These are phyloP conservation scores for Echinarachnius parma DNA, from an alignment of 53 echinoderm and acorn worm genomes.

Conservation along the genomic window DNA sequence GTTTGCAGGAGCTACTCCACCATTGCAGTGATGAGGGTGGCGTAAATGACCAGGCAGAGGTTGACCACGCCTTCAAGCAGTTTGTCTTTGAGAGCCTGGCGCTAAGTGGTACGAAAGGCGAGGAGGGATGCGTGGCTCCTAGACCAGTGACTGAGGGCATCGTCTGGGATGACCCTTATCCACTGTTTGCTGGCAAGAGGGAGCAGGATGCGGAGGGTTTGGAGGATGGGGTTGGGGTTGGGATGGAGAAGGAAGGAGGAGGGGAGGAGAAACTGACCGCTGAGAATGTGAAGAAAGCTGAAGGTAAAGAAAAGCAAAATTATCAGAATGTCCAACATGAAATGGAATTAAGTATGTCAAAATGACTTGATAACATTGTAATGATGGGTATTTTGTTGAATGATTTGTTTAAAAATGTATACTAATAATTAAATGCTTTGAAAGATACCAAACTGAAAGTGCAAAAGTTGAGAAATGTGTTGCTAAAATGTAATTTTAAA, in stretches of 20 bases:
- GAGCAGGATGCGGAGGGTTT: conserved; percentile 7
- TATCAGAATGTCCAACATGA: no score
- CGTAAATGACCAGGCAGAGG: conserved; percentile 70
- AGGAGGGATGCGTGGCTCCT: conserved; percentile 53
- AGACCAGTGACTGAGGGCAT: conserved; percentile 43
- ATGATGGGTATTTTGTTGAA: no score
- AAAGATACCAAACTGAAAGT: no score
- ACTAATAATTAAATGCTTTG: no score
- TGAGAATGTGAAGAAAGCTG: conserved; percentile 28
- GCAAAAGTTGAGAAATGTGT: no score
- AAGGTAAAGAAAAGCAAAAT: no score
- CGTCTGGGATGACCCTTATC: conserved; percentile 96
- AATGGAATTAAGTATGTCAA: no score
- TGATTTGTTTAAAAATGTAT: no score
- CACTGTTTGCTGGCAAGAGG: conserved; percentile 36
- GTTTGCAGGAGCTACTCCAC: conserved; percentile 70
- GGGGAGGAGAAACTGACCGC: conserved; percentile 13
- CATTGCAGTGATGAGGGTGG: no score
- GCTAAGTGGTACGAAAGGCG: conserved; percentile 66
- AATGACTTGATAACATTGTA: no score
- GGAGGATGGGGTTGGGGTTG: no score
- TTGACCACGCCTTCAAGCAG: conserved; percentile 86
- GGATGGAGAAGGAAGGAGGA: conserved; percentile 1
- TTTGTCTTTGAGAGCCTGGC: conserved; percentile 96
- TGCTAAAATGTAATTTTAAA: no score